phyloP scores from a whole-genome alignment of 2,888 invertebrate genomes.

The Drosophila greeni region DNA sequence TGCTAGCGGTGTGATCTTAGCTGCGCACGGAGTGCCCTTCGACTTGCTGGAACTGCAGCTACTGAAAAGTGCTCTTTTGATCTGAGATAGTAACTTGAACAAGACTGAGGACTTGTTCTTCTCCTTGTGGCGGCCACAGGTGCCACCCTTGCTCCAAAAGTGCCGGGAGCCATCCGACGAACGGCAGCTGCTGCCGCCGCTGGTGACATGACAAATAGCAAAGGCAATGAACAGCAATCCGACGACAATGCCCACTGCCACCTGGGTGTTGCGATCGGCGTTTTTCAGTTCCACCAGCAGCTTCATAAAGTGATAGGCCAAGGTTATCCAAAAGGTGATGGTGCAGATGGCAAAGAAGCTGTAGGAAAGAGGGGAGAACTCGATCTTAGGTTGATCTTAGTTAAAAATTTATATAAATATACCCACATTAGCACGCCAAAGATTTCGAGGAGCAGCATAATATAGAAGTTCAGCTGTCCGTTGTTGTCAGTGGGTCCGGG shows the following conservation, averaged over 20 bases:
- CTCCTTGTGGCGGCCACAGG: background rate
- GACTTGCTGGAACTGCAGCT: background rate
- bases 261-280: constrained; percentile 57
- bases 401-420: constrained; percentile 10
- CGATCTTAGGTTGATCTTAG: background rate
- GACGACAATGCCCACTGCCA: constrained; percentile 44
- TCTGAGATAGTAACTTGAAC: background rate
- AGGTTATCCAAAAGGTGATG: constrained; percentile 66
- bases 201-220: constrained; percentile 45
- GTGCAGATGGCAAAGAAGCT: constrained; percentile 68
- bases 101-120: background rate
- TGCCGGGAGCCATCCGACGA: background rate
- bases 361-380: background rate
- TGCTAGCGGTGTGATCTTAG: background rate
- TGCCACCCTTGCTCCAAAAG: background rate
- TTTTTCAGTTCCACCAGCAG: constrained; percentile 50
- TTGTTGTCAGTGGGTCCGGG: background rate
- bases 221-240: constrained; percentile 49
- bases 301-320: constrained; percentile 53
- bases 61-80: background rate
- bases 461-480: constrained; percentile 39
- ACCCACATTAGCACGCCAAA: constrained; percentile 50
- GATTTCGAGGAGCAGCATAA: constrained; percentile 53
- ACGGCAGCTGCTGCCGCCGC: background rate
- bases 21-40: background rate